These are phyloP conservation scores for Formica selysi DNA, from an alignment of 1,140 invertebrate genomes.

Conservation along the genomic window DNA sequence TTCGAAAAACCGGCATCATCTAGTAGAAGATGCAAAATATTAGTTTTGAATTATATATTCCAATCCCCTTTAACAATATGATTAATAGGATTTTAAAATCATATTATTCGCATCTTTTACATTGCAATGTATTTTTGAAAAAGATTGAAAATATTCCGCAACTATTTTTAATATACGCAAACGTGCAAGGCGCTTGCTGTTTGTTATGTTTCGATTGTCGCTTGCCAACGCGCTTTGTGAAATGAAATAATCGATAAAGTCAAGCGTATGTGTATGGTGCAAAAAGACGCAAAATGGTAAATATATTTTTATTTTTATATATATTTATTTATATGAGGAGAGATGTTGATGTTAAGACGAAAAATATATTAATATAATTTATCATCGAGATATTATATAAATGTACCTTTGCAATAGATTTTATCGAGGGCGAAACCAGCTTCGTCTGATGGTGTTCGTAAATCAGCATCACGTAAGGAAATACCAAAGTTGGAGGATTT, in stretches of 20 bases:
- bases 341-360: neutral
- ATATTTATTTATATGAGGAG: neutral
- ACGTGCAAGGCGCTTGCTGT: neutral
- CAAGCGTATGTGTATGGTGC: neutral
- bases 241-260: slow-evolving; percentile 45
- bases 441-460: slow-evolving; percentile 83
- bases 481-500: slow-evolving; percentile 97
- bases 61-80: too few relatives aligned
- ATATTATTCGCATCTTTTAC: too few relatives aligned
- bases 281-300: slow-evolving; percentile 40
- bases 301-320: neutral
- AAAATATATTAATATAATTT: neutral
- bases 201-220: slow-evolving; percentile 22
- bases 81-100: too few relatives aligned
- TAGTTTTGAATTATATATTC: too few relatives aligned
- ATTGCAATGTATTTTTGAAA: too few relatives aligned
- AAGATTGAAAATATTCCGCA: too few relatives aligned
- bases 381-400: neutral
- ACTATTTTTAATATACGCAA: too few relatives aligned
- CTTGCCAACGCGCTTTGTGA: slow-evolving; percentile 34
- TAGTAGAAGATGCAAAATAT: too few relatives aligned
- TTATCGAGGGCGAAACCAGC: slow-evolving; percentile 91
- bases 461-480: slow-evolving; percentile 82
- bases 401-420: slow-evolving; percentile 86
- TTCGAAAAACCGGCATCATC: too few relatives aligned